These are phyloP conservation scores for Cerastoderma edule DNA, from an alignment of 2,888 invertebrate genomes.

Conservation along the genomic window DNA sequence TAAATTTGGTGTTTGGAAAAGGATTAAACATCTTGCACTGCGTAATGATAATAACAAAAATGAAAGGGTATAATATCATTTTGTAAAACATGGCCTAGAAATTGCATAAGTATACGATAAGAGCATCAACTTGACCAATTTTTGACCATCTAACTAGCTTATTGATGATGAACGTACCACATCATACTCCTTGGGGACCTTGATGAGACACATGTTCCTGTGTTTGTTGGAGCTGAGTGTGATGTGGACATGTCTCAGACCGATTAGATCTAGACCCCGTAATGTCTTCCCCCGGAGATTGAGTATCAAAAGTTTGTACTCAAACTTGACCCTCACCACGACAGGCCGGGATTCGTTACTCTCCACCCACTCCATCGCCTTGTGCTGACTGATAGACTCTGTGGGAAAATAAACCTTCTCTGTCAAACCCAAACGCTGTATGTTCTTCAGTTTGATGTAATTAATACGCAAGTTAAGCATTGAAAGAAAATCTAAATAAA, in stretches of 20 bases:
- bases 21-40: no score
- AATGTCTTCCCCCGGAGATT: constrained; percentile 68
- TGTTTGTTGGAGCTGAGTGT: constrained; percentile 75
- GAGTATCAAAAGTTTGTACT: constrained; percentile 68
- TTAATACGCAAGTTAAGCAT: no score
- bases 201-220: constrained; percentile 69
- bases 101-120: no score
- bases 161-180: constrained; percentile 77
- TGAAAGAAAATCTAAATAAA: no score
- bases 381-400: constrained; percentile 56
- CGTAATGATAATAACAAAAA: no score
- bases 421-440: no score
- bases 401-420: neutral
- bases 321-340: constrained; percentile 70
- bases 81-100: no score
- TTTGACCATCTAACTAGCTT: no score
- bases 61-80: no score
- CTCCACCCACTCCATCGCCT: constrained; percentile 77
- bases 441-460: no score
- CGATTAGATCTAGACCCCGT: constrained; percentile 68
- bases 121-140: no score
- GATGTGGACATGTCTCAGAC: constrained; percentile 64
- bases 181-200: constrained; percentile 80
- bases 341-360: constrained; percentile 67
- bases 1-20: no score